These are phyloP conservation scores for Diorhabda carinulata DNA, from an alignment of 1,140 invertebrate genomes.

Conservation along the genomic window DNA sequence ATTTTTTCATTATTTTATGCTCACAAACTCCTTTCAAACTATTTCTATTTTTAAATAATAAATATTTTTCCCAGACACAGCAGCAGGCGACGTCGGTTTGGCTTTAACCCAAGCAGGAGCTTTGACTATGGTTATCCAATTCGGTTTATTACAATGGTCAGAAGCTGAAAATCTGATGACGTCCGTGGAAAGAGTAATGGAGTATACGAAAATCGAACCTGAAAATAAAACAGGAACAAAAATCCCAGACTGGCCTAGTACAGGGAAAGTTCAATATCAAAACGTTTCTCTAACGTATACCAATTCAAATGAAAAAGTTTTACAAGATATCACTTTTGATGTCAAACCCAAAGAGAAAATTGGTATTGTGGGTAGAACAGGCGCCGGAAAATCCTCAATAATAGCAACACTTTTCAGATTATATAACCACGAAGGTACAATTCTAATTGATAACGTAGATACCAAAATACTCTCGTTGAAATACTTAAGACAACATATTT, in stretches of 20 bases:
- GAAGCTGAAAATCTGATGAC: conserved; percentile 77
- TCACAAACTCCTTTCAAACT: no score
- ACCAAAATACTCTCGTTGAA: conserved; percentile 62
- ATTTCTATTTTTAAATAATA: no score
- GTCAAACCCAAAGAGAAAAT: conserved; percentile 62
- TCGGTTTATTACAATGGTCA: conserved; percentile 60
- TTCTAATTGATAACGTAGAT: conserved; percentile 59
- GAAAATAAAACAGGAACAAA: conserved; percentile 58
- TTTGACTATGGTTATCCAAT: conserved; percentile 51
- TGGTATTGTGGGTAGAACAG: conserved; percentile 76
- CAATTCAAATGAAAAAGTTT: conserved; percentile 61
- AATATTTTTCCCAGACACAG: conserved; percentile 39
- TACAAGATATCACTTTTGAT: conserved; percentile 68
- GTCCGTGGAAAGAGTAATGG: conserved; percentile 71
- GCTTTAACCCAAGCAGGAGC: conserved; percentile 53
- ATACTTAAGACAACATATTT: conserved; percentile 69
- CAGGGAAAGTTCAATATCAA: conserved; percentile 67
- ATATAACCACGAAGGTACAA: conserved; percentile 52
- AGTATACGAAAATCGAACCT: conserved; percentile 67
- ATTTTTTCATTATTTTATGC: no score
- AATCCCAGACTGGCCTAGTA: conserved; percentile 60
- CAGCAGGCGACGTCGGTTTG: conserved; percentile 57
- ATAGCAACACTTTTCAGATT: conserved; percentile 68
- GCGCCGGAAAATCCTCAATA: conserved; percentile 81
- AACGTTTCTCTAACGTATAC: conserved; percentile 65